Percentiles rank a stretch among this genome's conserved stretches.
Conservation (phyloP, 2,797 vertebrate species). For the Sciaenops ocellatus region DNA sequence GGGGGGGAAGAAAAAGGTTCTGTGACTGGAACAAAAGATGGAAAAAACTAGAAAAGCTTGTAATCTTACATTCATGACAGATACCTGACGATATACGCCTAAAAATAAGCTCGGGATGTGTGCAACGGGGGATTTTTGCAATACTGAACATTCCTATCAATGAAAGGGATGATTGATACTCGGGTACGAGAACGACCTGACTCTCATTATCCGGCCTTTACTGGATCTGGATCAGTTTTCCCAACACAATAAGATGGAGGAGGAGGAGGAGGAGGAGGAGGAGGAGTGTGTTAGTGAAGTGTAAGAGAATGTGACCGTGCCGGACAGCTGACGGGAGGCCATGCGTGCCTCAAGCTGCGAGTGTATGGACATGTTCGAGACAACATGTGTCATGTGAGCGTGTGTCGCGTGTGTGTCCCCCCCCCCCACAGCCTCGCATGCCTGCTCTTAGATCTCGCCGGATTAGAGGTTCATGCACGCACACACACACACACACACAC, state of each 20-base stretch:
- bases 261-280: not conserved
- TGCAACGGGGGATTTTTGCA: slow-evolving; percentile 50
- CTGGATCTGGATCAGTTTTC: slow-evolving; percentile 39
- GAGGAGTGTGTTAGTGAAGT: slow-evolving; percentile 11
- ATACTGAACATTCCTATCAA: slow-evolving; percentile 69
- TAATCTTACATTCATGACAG: slow-evolving; percentile 29
- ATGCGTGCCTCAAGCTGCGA: slow-evolving; percentile 5
- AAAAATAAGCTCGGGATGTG: slow-evolving; percentile 38
- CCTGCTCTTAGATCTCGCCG: slow-evolving; percentile 52
- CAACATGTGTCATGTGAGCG: slow-evolving; percentile 62
- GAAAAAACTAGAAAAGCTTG: slow-evolving; percentile 6
- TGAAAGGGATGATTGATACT: slow-evolving; percentile 49
- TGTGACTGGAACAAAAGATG: not conserved
- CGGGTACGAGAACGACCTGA: slow-evolving; percentile 26
- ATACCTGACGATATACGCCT: slow-evolving; percentile 24
- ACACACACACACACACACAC: slow-evolving; percentile 9
- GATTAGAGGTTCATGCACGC: slow-evolving; percentile 56
- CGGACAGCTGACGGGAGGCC: slow-evolving; percentile 61
- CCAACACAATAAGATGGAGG: not conserved
- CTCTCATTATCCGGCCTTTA: slow-evolving; percentile 29
- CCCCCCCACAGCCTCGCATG: not conserved
- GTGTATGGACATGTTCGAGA: slow-evolving; percentile 30
- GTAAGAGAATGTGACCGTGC: slow-evolving; percentile 25
- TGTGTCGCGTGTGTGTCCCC: slow-evolving; percentile 36
- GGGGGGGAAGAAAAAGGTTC: not conserved